Conservation (phyloP, 2,888 invertebrate species). For the Atrina japonica region DNA sequence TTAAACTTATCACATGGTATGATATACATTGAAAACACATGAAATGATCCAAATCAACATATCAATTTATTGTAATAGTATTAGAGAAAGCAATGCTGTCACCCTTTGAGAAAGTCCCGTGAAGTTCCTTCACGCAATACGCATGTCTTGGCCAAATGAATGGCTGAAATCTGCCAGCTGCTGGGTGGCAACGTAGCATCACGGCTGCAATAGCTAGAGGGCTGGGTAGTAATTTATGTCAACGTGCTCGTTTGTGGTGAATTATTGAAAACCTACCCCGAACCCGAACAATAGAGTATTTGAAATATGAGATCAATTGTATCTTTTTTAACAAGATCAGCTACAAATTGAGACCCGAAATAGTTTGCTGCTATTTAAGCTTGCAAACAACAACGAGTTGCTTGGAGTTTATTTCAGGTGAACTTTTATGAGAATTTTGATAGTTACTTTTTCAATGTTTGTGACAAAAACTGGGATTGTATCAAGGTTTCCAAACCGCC, state of each 20-base stretch:
- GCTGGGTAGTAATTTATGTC: slow-evolving; percentile 37
- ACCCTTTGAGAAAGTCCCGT: slow-evolving; percentile 3
- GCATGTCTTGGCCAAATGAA: neutral
- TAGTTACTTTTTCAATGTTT: slow-evolving; percentile 13
- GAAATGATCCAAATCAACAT: no score
- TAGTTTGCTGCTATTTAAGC: slow-evolving; percentile 12
- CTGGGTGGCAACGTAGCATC: slow-evolving; percentile 33
- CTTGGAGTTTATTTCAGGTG: slow-evolving; percentile 2
- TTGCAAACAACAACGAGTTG: slow-evolving; percentile 1
- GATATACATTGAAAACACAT: neutral
- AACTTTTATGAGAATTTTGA: slow-evolving; percentile 4
- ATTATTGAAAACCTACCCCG: slow-evolving; percentile 38
- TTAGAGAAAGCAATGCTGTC: neutral
- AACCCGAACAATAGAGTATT: slow-evolving; percentile 21
- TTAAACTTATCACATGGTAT: no score
- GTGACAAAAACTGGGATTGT: neutral
- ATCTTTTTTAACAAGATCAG: slow-evolving; percentile 28
- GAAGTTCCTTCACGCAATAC: slow-evolving; percentile 17
- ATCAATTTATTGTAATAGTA: no score
- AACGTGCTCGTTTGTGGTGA: slow-evolving; percentile 34
- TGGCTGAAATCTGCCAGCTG: slow-evolving; percentile 30
- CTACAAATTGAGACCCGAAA: slow-evolving; percentile 30
- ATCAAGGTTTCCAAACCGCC: neutral
- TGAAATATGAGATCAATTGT: slow-evolving; percentile 36
- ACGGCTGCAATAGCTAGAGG: slow-evolving; percentile 25